These are phyloP conservation scores for Cephalopachus bancanus DNA, from an alignment of 2,797 vertebrate species.

Conservation along the genomic window DNA sequence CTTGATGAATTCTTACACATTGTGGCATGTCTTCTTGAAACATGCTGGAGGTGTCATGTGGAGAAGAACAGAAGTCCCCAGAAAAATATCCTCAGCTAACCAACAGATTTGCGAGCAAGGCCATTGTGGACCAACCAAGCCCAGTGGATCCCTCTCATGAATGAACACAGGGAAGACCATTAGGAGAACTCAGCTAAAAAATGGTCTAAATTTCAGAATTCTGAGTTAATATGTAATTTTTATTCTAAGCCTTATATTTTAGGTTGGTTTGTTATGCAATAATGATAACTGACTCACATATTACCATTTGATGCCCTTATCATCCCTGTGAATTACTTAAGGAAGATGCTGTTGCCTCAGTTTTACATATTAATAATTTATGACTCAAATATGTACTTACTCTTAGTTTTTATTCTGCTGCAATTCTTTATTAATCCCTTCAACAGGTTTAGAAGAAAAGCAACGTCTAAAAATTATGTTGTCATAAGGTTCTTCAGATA, in stretches of 20 bases:
- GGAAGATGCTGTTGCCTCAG: background rate
- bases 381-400: background rate
- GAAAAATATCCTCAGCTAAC: background rate
- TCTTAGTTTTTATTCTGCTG: background rate
- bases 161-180: background rate
- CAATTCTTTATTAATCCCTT: slow-evolving; percentile 34
- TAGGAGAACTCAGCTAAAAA: slow-evolving; percentile 1
- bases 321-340: background rate
- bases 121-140: background rate
- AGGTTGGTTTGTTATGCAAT: background rate
- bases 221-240: background rate
- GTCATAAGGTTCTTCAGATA: background rate
- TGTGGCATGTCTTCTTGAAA: background rate
- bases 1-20: background rate
- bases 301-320: background rate
- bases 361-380: background rate
- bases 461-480: background rate
- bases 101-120: background rate
- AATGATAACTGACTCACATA: background rate
- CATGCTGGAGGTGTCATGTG: background rate
- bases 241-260: background rate
- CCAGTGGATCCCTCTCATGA: background rate
- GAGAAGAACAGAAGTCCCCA: background rate
- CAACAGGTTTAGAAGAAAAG: slow-evolving; percentile 41
- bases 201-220: background rate